These are phyloP conservation scores for Macrochelys suwanniensis DNA, from an alignment of 2,797 vertebrate genomes.

Conservation along the genomic window DNA sequence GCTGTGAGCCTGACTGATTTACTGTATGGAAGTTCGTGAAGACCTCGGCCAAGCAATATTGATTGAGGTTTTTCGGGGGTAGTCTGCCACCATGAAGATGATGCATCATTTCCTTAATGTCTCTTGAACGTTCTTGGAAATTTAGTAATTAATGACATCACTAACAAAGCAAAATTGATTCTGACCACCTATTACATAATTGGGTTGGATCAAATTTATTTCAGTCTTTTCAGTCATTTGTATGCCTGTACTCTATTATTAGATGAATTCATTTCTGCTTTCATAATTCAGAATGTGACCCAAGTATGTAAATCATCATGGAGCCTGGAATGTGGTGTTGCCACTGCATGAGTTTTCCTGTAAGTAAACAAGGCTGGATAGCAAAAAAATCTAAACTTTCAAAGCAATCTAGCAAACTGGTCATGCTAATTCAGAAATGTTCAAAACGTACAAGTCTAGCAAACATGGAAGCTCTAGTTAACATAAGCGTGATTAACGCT, in stretches of 20 bases:
- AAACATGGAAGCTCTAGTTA: not conserved
- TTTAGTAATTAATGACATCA: not conserved
- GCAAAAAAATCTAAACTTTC: not conserved
- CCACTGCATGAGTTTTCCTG: not conserved
- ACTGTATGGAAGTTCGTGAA: fast-evolving
- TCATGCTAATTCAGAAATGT: not conserved
- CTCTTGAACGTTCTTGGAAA: not conserved
- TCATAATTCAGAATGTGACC: not conserved
- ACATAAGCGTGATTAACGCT: slow-evolving; percentile 20
- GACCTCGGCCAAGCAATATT: not conserved
- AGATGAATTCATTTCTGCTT: not conserved
- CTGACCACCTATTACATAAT: not conserved
- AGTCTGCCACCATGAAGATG: not conserved
- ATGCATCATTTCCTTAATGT: not conserved
- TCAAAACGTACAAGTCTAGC: not conserved
- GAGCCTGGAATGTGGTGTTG: not conserved
- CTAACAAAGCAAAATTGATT: not conserved
- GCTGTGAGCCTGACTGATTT: not conserved
- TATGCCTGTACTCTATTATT: not conserved
- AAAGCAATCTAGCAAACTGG: not conserved
- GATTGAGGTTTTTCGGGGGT: not conserved
- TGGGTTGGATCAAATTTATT: not conserved
- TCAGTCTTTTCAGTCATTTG: not conserved
- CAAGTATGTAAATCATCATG: not conserved
- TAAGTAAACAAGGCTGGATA: not conserved